Evolutionary conservation across 2,888 invertebrate genomes (phyloP).

Genomic region (Leptarthrus brevirostris): DNA sequence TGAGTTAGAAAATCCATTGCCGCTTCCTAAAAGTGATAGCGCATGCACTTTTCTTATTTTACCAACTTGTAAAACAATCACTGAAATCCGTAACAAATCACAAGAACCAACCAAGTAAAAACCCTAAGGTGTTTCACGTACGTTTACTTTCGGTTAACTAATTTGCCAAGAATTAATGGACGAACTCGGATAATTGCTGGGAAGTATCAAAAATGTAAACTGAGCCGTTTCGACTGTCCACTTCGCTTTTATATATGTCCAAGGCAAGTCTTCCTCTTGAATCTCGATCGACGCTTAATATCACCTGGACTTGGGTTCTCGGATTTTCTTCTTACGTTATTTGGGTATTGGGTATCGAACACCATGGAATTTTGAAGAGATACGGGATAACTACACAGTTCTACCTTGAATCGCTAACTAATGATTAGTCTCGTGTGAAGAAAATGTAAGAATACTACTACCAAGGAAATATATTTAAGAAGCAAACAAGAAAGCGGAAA

Average conservation of each 20-base stretch:
- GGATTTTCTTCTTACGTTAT: conserved; percentile 37
- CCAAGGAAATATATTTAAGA: background rate
- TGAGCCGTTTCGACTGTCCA: conserved; percentile 47
- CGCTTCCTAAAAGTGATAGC: no score
- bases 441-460: conserved; percentile 37
- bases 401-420: conserved; percentile 24
- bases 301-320: conserved; percentile 40
- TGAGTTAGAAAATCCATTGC: conserved; percentile 54
- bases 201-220: conserved; percentile 46
- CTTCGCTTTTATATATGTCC: conserved; percentile 47
- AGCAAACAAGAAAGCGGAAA: conserved; percentile 34
- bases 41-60: no score
- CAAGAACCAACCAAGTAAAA: background rate
- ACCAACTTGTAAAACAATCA: background rate
- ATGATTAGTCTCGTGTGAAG: conserved; percentile 28
- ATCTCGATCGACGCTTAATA: conserved; percentile 36
- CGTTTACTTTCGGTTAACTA: background rate
- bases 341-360: conserved; percentile 35
- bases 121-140: background rate
- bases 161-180: conserved; percentile 20
- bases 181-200: conserved; percentile 26
- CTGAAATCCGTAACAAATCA: background rate
- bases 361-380: conserved; percentile 25
- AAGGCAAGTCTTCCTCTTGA: conserved; percentile 36
- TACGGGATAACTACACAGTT: conserved; percentile 16